Conservation (phyloP, 2,113 vertebrate genomes). For the Speoplatyrhinus poulsoni region DNA sequence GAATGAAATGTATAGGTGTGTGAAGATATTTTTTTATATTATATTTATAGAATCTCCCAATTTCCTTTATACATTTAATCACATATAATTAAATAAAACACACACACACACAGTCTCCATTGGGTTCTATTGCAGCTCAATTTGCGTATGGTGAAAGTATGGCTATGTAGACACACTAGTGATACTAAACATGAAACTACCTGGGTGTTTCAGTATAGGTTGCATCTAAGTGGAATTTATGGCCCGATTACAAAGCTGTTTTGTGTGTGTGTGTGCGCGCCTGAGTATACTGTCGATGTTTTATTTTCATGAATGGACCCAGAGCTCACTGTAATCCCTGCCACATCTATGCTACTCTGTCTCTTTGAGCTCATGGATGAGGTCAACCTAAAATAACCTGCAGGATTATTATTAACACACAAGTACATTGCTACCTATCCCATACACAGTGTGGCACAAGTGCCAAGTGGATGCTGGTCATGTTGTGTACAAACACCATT, state of each 20-base stretch:
- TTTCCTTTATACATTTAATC: not conserved
- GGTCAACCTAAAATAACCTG: conserved; percentile 34
- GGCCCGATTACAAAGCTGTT: too few relatives aligned
- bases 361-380: conserved; percentile 46
- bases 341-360: conserved; percentile 66
- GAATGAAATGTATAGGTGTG: conserved; percentile 26
- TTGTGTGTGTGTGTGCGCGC: conserved; percentile 1
- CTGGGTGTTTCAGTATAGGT: not conserved
- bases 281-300: not conserved
- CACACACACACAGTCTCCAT: not conserved
- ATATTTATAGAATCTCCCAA: not conserved
- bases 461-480: too few relatives aligned
- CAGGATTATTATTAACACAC: not conserved
- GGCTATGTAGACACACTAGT: not conserved
- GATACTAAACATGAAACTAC: not conserved
- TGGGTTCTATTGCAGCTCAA: too few relatives aligned
- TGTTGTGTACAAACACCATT: too few relatives aligned
- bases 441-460: too few relatives aligned
- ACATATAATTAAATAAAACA: not conserved
- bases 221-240: not conserved
- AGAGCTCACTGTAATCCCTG: conserved; percentile 47
- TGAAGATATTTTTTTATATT: conserved; percentile 5
- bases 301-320: conserved; percentile 50
- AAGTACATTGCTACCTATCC: conserved; percentile 2
- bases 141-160: too few relatives aligned